Conservation (phyloP, 2,888 invertebrate species). For the Ctena decussata region DNA sequence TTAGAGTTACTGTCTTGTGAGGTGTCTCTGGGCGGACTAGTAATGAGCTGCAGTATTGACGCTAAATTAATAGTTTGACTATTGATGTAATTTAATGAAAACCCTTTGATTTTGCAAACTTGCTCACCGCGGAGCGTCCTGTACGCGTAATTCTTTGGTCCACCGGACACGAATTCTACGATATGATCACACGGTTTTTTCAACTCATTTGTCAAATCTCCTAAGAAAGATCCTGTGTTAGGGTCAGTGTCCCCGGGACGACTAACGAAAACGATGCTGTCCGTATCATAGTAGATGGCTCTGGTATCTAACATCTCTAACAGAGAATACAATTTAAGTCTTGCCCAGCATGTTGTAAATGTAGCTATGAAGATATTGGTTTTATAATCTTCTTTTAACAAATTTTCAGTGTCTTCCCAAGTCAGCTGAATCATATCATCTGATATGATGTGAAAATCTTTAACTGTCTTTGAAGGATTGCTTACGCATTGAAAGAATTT, state of each 20-base stretch:
- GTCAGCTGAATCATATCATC: slow-evolving; percentile 19
- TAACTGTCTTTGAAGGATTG: background rate
- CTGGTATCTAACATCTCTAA: slow-evolving; percentile 78
- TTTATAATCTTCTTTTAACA: background rate
- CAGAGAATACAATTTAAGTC: slow-evolving; percentile 81
- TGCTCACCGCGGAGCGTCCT: background rate
- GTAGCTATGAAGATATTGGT: slow-evolving; percentile 78
- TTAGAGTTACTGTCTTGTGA: too few species aligned
- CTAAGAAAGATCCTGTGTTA: slow-evolving; percentile 19
- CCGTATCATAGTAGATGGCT: slow-evolving; percentile 85
- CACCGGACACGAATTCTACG: slow-evolving; percentile 22
- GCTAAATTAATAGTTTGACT: background rate
- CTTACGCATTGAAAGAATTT: slow-evolving; percentile 17
- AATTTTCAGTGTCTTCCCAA: background rate
- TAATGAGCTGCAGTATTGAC: background rate
- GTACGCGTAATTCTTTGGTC: background rate
- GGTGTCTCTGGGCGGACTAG: too few species aligned
- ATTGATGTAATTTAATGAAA: background rate
- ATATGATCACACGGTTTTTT: slow-evolving; percentile 71
- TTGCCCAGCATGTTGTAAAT: slow-evolving; percentile 84
- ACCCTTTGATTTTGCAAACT: background rate
- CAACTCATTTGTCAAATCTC: slow-evolving; percentile 43
- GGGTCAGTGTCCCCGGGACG: background rate
- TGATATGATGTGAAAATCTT: slow-evolving; percentile 31
- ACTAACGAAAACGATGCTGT: slow-evolving; percentile 80